phyloP scores from a whole-genome alignment of 2,888 invertebrate species.

The Lacanobia wlatinum region DNA sequence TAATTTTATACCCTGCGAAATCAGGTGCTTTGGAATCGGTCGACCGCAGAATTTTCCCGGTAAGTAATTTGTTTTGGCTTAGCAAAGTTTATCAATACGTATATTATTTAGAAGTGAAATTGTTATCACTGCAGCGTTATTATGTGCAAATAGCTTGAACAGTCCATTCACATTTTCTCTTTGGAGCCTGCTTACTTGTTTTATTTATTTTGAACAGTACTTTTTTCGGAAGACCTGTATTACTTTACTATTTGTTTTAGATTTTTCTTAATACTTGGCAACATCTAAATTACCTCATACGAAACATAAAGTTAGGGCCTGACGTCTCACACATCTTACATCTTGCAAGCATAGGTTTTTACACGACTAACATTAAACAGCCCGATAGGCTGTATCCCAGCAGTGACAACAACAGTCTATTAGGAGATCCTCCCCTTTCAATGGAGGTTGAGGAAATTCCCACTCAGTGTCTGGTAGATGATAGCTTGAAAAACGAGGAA shows the following conservation, averaged over 20 bases:
- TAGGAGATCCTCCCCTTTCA: not conserved
- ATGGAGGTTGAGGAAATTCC: not conserved
- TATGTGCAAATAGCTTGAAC: constrained; percentile 26
- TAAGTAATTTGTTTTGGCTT: constrained; percentile 38
- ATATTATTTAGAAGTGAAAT: constrained; percentile 29
- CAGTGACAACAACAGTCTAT: not conserved
- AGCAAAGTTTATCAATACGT: constrained; percentile 37
- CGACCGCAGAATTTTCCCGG: constrained; percentile 41
- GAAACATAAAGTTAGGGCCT: not conserved
- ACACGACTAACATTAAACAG: not conserved
- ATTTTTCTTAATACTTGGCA: not conserved
- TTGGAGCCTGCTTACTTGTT: not conserved
- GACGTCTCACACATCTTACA: not conserved
- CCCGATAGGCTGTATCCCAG: not conserved
- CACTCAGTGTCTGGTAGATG: not conserved
- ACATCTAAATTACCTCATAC: not conserved
- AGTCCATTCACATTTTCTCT: not conserved
- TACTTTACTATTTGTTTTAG: not conserved
- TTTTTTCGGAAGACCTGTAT: not conserved
- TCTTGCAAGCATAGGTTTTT: not conserved
- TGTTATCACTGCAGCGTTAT: constrained; percentile 12
- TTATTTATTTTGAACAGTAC: not conserved
- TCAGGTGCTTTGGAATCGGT: constrained; percentile 56
- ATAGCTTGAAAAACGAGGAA: not conserved
- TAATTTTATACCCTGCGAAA: constrained; percentile 50